Percentiles rank a stretch among this genome's conserved stretches.
Evolutionary conservation across 2,888 invertebrate species (phyloP).

Genomic region (Callyntrura guangdongensis): DNA sequence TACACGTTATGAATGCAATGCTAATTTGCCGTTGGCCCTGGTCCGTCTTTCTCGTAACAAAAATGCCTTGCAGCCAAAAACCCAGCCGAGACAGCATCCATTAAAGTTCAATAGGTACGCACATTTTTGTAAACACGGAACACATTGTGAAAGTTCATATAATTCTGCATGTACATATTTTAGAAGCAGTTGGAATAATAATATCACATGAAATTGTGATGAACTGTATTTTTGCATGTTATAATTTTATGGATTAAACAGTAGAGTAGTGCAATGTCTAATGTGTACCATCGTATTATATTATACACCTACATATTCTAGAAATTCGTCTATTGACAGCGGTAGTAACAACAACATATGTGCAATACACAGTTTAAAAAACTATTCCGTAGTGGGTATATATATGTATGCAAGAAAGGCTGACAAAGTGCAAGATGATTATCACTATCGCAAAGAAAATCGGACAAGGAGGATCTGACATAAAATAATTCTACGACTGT

Average conservation of each 20-base stretch:
- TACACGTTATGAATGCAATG: not conserved
- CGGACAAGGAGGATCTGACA: slow-evolving; percentile 18
- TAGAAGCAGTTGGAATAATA: no score
- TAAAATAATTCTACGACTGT: not conserved
- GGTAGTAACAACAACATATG: not conserved
- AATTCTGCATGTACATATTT: not conserved
- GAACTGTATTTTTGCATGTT: no score
- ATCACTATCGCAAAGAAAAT: slow-evolving; percentile 3
- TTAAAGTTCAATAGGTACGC: not conserved
- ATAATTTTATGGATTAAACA: not conserved
- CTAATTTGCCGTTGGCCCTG: not conserved
- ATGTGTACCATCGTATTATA: no score
- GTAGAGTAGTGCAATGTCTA: no score
- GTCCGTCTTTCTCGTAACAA: not conserved
- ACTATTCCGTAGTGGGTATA: not conserved
- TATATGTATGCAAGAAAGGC: not conserved
- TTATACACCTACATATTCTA: no score
- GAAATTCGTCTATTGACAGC: not conserved
- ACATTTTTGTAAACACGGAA: not conserved
- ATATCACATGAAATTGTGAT: not conserved
- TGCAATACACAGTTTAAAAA: no score
- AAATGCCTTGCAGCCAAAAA: not conserved
- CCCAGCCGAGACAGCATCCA: not conserved
- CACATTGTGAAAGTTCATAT: not conserved
- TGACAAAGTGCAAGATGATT: not conserved